Base-by-base conservation (phyloP, 1,140 invertebrate species). In the Sitobion miscanthi region DNA sequence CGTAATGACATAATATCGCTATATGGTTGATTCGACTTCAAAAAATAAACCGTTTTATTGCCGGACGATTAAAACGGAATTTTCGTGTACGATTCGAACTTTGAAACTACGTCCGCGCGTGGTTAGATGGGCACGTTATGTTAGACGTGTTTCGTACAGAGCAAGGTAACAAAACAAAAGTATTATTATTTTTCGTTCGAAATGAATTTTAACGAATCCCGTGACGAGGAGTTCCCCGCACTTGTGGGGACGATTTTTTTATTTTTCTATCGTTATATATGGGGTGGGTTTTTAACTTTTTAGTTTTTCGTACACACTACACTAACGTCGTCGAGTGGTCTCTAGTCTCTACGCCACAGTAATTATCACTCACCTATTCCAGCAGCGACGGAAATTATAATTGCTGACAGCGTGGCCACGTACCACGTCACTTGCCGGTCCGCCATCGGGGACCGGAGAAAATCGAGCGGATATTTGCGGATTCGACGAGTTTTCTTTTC, bases 331-430 rank as follows among this genome's bases (percentile, higher is more conserved):
- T 17, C 14, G n/a, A 77, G 30, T 77, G 30, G 62, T 77, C 57
- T 62, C 49, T 52, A 52, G 49, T 52, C 23, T 57, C 30, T 77
- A 83, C 21, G 4, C n/a, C 35, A 35, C 20, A 83, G 35, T 83
- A 17, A 69, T 54, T 7, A 62, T 9, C 14, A 86, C 91, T 92
- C 82, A 93, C 91, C 91, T 93, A 93, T 93, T 93, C 82, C 91
- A 42, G 82, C 91, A 21, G 49, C 77, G 11, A 83, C 91, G n/a
- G 91, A 93, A 8, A 93, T 83, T 21, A 93, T 38, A n/a, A 93
- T 57, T 38, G 82, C 91, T 35, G 82, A 85, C 82, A 93, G 23
- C 35, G 49, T 30, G 11, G 49, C 35, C 35, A 17, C 49, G 2
- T 54, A 93, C 91, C 91, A 85, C 47, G 91, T 93, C 49, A 45